Base-by-base conservation (phyloP, 2,113 vertebrate genomes). In the Chloropsis cyanopogon region DNA sequence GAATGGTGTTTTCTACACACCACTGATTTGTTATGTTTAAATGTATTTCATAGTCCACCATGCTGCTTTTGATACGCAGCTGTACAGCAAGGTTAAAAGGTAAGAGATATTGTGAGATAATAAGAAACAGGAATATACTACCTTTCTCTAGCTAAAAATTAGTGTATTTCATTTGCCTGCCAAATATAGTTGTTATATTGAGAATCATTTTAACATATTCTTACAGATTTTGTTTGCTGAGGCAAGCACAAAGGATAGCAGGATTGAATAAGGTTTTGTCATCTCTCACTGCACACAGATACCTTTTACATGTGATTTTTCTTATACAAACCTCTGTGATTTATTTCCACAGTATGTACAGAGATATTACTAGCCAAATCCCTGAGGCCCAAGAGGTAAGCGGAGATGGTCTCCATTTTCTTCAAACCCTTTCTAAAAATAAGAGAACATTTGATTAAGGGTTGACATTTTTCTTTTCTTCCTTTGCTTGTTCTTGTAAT, bases 381-480 rank as follows among this genome's bases (percentile, higher is more conserved):
- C 75, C 93, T 77, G 82, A 93, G 88, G 89, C 61, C 70, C 66
- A 80, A 89, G 54, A 84, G 47, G 82, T 90, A 96, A 89, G 88
- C 1, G 3, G 88, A 89, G 71, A 97, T 73, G 83, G 88, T 35
- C 82, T 94, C 82, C 96, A 90, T 93, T 96, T 94, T 69, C 71
- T 95, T 87, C 72, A 84, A 91, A 90, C 46, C 73, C 37, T 82
- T 96, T 95, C 91, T 96, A 96, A 96, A 97, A 97, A 98, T 95
- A 97, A 28, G 42, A 91, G 96, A 97, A 97, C 93, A 91, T 95
- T 95, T 97, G 97, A 98, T 97, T 97, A 97, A 97, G 94, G 96
- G 96, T 97, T 98, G 97, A 96, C 96, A 96, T 97, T 97, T 96
- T 97, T 97, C 93, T 95, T 98, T 97, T 95, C 96, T 97, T 97